Conservation (phyloP, 2,888 invertebrate genomes). For the Thyatira batis region DNA sequence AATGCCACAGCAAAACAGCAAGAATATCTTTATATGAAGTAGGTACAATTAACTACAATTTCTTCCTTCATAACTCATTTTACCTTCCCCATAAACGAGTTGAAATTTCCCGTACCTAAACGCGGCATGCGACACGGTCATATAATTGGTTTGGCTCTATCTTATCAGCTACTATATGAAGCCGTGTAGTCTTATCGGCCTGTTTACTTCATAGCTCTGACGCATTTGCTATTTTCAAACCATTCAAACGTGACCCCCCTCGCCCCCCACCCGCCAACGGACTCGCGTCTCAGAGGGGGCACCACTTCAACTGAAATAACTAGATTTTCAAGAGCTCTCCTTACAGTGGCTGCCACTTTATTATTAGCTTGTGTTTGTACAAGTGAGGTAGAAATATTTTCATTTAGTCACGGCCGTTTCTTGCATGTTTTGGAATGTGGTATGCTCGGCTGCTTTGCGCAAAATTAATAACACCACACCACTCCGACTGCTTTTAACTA, state of each 20-base stretch:
- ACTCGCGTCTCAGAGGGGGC: not conserved
- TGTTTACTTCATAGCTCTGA: constrained; percentile 42
- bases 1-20: too few relatives aligned
- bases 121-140: constrained; percentile 37
- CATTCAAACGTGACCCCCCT: not conserved
- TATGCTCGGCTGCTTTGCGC: constrained; percentile 37
- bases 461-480: constrained; percentile 46
- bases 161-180: constrained; percentile 52
- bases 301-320: constrained; percentile 6
- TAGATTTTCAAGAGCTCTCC: constrained; percentile 18
- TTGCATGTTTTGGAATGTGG: constrained; percentile 57
- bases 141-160: constrained; percentile 55
- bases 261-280: constrained; percentile 7
- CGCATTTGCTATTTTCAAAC: constrained; percentile 21
- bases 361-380: constrained; percentile 47
- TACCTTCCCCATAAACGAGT: not conserved
- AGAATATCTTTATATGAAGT: too few relatives aligned
- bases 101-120: constrained; percentile 30
- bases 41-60: too few relatives aligned
- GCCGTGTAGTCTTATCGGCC: constrained; percentile 44
- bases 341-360: constrained; percentile 27
- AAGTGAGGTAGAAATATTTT: constrained; percentile 65
- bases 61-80: not conserved
- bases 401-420: constrained; percentile 48
- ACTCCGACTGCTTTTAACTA: constrained; percentile 45